A percentile compares a stretch with the other conserved stretches of the same genome.
Conservation (phyloP, 2,113 vertebrate genomes). For the Rhabdornis inornatus region DNA sequence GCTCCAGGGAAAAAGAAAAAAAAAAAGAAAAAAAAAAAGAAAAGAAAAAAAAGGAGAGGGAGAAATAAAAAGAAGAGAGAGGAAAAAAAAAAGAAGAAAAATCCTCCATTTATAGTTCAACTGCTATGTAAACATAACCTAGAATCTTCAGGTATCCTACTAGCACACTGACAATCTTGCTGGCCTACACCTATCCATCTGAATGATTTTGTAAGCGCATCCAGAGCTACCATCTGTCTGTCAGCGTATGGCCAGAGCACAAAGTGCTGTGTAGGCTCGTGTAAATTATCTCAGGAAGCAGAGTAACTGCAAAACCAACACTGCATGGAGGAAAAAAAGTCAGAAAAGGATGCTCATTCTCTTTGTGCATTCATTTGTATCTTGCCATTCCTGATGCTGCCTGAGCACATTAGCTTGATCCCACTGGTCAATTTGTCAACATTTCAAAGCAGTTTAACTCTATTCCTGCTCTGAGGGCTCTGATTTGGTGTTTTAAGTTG, state of each 20-base stretch:
- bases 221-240: neutral
- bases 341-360: neutral
- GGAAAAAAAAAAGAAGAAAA: neutral
- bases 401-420: neutral
- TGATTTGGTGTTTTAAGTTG: neutral
- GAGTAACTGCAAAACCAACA: neutral
- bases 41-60: neutral
- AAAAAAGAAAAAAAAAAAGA: neutral
- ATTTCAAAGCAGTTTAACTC: neutral
- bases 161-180: neutral
- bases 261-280: neutral
- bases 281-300: constrained; percentile 6
- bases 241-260: neutral
- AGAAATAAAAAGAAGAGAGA: too few species aligned
- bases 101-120: neutral
- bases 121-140: neutral
- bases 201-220: neutral
- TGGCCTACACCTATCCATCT: neutral
- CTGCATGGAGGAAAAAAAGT: neutral
- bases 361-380: neutral
- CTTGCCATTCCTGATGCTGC: neutral
- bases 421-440: neutral
- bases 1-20: neutral
- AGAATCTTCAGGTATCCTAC: neutral
- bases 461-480: neutral